Conservation (phyloP, 1,140 invertebrate species). For the Heliconius hermathena region DNA sequence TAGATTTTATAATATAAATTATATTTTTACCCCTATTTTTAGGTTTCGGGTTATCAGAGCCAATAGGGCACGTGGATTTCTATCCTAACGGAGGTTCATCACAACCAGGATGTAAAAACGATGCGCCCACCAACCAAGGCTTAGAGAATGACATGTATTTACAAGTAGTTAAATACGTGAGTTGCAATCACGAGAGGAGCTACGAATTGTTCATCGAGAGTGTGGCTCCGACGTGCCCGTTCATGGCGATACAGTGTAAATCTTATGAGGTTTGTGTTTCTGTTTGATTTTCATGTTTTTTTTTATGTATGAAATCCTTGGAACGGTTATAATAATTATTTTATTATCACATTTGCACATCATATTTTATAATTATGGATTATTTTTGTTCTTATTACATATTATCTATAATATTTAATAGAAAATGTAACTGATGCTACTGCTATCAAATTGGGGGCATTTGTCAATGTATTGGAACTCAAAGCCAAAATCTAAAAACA, state of each 20-base stretch:
- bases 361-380: no score
- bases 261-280: constrained; percentile 85
- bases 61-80: constrained; percentile 94
- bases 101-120: constrained; percentile 92
- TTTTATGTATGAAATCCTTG: no score
- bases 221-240: constrained; percentile 88
- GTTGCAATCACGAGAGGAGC: constrained; percentile 93
- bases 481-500: no score
- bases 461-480: no score
- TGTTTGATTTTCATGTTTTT: neutral
- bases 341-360: neutral
- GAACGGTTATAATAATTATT: no score
- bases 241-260: constrained; percentile 88
- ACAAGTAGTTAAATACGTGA: constrained; percentile 89
- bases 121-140: constrained; percentile 86
- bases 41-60: constrained; percentile 90
- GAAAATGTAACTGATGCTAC: no score
- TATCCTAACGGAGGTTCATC: constrained; percentile 93
- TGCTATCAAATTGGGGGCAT: no score
- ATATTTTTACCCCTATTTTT: constrained; percentile 24
- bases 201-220: constrained; percentile 94
- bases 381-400: no score
- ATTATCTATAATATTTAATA: no score
- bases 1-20: no score
- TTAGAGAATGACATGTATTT: constrained; percentile 83